Base-by-base conservation (phyloP, 2,113 vertebrate genomes). In the Poeciliopsis turrubarensis region DNA sequence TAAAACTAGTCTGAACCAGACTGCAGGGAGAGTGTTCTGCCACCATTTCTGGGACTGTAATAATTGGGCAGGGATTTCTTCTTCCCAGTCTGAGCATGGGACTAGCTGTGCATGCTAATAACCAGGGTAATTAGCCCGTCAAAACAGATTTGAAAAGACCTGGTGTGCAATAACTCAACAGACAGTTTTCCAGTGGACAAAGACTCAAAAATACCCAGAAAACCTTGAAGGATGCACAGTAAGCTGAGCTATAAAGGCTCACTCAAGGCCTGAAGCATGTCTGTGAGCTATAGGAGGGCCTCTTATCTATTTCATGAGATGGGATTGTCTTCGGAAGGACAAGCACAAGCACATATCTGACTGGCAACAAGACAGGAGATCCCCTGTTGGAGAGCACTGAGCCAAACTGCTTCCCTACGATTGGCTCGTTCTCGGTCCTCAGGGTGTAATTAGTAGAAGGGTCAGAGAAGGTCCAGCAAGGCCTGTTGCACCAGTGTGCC, bases 21-120 rank as follows among this genome's bases (percentile, higher is more conserved):
- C 89, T 91, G 80, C 77, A 60, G 85, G 90, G 84, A 90, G 76
- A 82, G 85, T 81, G 85, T 73, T 80, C 69, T 79, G 77, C 76
- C 78, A 80, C 79, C 69, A 54, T 78, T 57, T 70, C 73, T 60
- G 84, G 84, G 86, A 82, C 86, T 74, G 68, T 79, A 88, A 83
- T 95, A 94, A 95, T 95, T 95, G 92, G 94, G 86, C 83, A 87
- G 94, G 92, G 94, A 95, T 76, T 92, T 89, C 47, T 68, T 81
- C 80, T 62, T 85, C 88, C 88, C 88, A 79, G 82, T 80, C 86
- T 86, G 64, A 85, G 90, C 78, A 82, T 75, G 64, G 70, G 86
- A 84, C 84, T 86, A 85, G 86, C 85, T 92, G 84, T 92, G 92
- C 93, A 94, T 94, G 91, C 86, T 92, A 95, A 95, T 93, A 82